phyloP scores from a whole-genome alignment of 2,113 vertebrate genomes.

The Saccopteryx leptura region DNA sequence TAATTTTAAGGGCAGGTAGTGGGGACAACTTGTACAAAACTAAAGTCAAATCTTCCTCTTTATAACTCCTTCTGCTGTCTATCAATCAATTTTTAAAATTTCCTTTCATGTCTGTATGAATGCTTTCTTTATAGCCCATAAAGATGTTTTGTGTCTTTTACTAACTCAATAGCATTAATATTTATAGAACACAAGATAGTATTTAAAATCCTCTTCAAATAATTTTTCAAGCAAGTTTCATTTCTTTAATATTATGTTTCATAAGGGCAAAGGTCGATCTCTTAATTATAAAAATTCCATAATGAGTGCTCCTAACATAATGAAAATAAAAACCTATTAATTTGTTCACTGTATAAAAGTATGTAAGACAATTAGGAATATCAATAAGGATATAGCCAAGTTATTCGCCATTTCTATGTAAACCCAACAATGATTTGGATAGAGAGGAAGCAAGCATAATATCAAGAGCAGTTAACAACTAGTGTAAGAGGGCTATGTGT shows the following conservation, averaged over 20 bases:
- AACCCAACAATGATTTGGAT: not conserved
- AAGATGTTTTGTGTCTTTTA: not conserved
- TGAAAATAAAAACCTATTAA: not conserved
- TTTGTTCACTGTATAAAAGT: not conserved
- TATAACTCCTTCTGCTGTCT: not conserved
- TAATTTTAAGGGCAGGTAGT: not conserved
- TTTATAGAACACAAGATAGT: not conserved
- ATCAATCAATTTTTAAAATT: not conserved
- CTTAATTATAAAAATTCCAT: not conserved
- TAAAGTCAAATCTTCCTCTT: not conserved
- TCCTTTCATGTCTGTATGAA: not conserved
- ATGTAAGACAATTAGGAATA: not conserved
- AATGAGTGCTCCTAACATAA: not conserved
- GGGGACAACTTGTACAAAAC: too few relatives aligned
- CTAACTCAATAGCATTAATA: not conserved
- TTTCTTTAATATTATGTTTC: not conserved
- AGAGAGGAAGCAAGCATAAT: not conserved
- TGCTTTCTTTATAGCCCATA: not conserved
- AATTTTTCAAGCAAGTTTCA: conserved; percentile 13
- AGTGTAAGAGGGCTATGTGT: rapidly evolving
- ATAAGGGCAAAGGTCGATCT: not conserved
- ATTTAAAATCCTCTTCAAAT: not conserved
- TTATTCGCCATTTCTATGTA: not conserved
- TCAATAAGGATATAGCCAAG: not conserved
- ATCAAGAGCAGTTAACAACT: not conserved